Evolutionary conservation across 2,888 invertebrate genomes (phyloP).

Genomic region (Ochropleura leucogaster): DNA sequence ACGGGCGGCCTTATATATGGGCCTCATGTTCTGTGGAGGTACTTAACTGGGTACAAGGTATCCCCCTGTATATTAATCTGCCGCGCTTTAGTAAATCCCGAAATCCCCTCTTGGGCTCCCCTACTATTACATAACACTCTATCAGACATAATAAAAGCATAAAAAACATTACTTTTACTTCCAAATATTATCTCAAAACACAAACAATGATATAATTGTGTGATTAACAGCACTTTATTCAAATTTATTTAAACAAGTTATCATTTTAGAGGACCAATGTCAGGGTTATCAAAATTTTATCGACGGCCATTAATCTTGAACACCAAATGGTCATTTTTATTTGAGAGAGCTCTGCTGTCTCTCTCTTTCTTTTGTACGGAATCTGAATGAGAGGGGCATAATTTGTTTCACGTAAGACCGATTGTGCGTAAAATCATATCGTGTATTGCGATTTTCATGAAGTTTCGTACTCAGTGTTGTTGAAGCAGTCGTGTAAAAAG

Average conservation of each 20-base stretch:
- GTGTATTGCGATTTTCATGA: slow-evolving; percentile 42
- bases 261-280: slow-evolving; percentile 52
- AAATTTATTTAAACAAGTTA: slow-evolving; percentile 20
- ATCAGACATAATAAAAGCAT: slow-evolving; percentile 9
- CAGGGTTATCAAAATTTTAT: slow-evolving; percentile 58
- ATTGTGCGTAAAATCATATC: slow-evolving; percentile 28
- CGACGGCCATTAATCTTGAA: slow-evolving; percentile 18
- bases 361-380: slow-evolving; percentile 21
- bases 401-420: slow-evolving; percentile 14
- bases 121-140: slow-evolving; percentile 12
- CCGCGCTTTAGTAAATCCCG: too few relatives aligned
- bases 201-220: slow-evolving; percentile 38
- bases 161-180: slow-evolving; percentile 1
- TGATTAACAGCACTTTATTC: slow-evolving; percentile 11
- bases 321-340: slow-evolving; percentile 36
- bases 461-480: slow-evolving; percentile 56
- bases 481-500: slow-evolving; percentile 49
- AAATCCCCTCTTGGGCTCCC: too few relatives aligned
- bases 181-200: slow-evolving; percentile 12
- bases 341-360: not conserved
- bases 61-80: too few relatives aligned
- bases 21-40: too few relatives aligned
- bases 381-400: slow-evolving; percentile 49
- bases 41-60: too few relatives aligned
- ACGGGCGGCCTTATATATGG: too few relatives aligned